A percentile compares a stretch with the other conserved stretches of the same genome.
Evolutionary conservation across 2,888 invertebrate genomes (phyloP).

Genomic region (Tenthredo scrophulariae): DNA sequence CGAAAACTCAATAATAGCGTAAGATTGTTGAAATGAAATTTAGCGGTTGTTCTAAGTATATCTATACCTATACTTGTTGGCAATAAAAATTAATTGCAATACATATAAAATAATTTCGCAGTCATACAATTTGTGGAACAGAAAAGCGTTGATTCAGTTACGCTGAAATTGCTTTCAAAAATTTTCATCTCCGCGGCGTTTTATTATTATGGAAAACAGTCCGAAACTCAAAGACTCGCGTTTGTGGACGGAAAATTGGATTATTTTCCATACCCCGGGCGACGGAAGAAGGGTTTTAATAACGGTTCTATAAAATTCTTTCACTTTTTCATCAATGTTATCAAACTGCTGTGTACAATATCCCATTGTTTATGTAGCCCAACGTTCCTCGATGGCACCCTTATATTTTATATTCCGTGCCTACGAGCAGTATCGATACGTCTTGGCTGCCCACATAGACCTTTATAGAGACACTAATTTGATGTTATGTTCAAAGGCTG

Average conservation of each 20-base stretch:
- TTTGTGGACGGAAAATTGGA: slow-evolving; percentile 8
- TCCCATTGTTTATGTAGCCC: slow-evolving; percentile 23
- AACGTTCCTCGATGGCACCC: background rate
- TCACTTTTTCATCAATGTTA: background rate
- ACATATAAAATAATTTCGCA: background rate
- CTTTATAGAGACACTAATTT: slow-evolving; percentile 22
- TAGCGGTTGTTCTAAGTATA: background rate
- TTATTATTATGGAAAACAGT: slow-evolving; percentile 26
- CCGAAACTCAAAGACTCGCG: slow-evolving; percentile 6
- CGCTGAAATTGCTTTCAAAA: slow-evolving; percentile 15
- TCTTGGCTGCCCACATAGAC: background rate
- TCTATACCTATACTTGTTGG: background rate
- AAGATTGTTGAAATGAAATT: background rate
- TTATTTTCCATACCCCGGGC: background rate
- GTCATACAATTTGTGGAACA: slow-evolving; percentile 25
- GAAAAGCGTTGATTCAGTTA: slow-evolving; percentile 10
- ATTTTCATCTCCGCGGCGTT: slow-evolving; percentile 21
- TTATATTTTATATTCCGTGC: slow-evolving; percentile 42
- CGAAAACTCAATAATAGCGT: background rate
- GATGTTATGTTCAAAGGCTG: slow-evolving; percentile 18
- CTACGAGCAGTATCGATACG: slow-evolving; percentile 28
- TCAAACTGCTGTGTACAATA: background rate
- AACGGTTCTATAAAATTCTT: background rate
- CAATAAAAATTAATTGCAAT: background rate
- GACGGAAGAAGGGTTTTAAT: slow-evolving; percentile 3